Base-by-base conservation (phyloP, 2,888 invertebrate genomes). In the Sphaeridia pumilis region DNA sequence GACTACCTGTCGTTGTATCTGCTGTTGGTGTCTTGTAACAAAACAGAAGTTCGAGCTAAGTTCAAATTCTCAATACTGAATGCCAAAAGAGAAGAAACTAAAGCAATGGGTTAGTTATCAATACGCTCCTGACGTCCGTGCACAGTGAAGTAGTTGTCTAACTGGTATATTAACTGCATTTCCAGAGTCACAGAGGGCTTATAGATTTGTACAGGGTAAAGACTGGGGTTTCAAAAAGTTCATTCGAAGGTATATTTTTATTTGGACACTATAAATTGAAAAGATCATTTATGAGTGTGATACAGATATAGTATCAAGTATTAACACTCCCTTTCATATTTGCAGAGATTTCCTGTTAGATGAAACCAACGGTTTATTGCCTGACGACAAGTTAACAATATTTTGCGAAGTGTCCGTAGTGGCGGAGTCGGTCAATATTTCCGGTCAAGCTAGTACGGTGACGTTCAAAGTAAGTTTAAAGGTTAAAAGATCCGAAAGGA, bases 221-320 rank as follows among this genome's bases (percentile, higher is more conserved):
- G 98, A 98, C 78, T 98, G 98, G 98, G 98, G 98, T 56, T 98
- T 98, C 78, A 99, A 99, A 76, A 99, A 98, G 74, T 98, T 98
- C 72, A 98, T 98, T 65, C 81, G 97, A 69, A 81, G 98, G 54
- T 57, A 42, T 24, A 38, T 25, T 20, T 24, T 21, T 4, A 22
- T 21, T 21, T 44, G 4, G 24, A 44, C 7, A 5, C 20, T 21
- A 17, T 24, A 21, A 44, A 22, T n/a, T n/a, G n/a, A n/a, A n/a
- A n/a, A n/a, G n/a, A n/a, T n/a, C n/a, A n/a, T n/a, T n/a, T n/a
- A n/a, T n/a, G n/a, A n/a, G n/a, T n/a, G n/a, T n/a, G n/a, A n/a
- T 44, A 20, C 44, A 10, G 22, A 27, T 20, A 31, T 7, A 31
- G 31, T 14, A 31, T 10, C 7, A 14, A 31, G 14, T 10, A 10